Evolutionary conservation across 2,888 invertebrate species (phyloP).

Genomic region (Cheilosia soror): DNA sequence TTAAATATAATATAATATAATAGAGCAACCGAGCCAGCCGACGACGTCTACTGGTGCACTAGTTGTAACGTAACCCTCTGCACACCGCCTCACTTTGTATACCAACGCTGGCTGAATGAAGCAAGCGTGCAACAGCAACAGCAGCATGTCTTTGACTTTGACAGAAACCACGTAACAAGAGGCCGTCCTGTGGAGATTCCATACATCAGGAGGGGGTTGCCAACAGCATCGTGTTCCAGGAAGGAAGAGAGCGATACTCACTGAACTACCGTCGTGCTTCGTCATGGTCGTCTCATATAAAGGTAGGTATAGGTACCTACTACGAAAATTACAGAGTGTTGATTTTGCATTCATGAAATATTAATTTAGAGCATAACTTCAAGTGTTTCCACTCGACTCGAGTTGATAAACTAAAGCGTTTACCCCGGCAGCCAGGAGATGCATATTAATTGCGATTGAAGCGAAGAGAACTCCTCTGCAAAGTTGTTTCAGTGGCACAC

Average conservation of each 20-base stretch:
- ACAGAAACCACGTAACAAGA: conserved; percentile 27
- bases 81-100: neutral
- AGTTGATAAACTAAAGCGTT: conserved; percentile 38
- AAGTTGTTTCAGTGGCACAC: conserved; percentile 15
- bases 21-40: conserved; percentile 1
- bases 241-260: conserved; percentile 2
- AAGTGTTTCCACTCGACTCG: conserved; percentile 54
- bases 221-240: conserved; percentile 24
- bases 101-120: neutral
- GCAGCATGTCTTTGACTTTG: conserved; percentile 38
- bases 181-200: conserved; percentile 17
- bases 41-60: neutral
- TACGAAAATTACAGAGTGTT: conserved; percentile 53
- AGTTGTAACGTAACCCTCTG: conserved; percentile 7
- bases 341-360: conserved; percentile 64
- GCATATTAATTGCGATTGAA: conserved; percentile 30
- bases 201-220: conserved; percentile 35
- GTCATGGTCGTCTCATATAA: neutral
- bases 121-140: neutral
- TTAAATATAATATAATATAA: conserved; percentile 19
- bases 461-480: neutral
- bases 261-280: neutral
- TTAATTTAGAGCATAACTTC: conserved; percentile 47
- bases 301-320: neutral
- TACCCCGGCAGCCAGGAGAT: conserved; percentile 1